These are phyloP conservation scores for Onychostruthus taczanowskii DNA, from an alignment of 2,113 vertebrate species.

Conservation along the genomic window DNA sequence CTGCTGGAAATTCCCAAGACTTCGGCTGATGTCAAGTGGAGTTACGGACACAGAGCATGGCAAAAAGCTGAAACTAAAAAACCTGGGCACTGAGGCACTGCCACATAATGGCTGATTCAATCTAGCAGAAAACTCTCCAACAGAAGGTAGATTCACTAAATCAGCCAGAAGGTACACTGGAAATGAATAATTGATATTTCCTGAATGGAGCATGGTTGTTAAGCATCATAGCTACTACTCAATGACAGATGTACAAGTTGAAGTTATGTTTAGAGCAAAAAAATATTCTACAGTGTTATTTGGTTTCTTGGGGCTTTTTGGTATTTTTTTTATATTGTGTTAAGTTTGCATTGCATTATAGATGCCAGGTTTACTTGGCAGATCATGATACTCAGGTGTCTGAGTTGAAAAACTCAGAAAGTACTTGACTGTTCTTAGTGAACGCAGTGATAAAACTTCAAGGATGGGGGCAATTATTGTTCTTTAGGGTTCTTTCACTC, in stretches of 20 bases:
- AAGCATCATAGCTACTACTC: not conserved
- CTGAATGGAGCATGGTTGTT: not conserved
- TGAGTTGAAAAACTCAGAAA: not conserved
- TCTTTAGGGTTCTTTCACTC: not conserved
- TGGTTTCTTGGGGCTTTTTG: not conserved
- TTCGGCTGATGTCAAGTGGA: not conserved
- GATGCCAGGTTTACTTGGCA: not conserved
- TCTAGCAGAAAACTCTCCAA: not conserved
- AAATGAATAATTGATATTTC: slow-evolving; percentile 50
- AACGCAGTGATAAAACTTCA: not conserved
- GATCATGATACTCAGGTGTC: not conserved
- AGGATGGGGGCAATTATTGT: not conserved
- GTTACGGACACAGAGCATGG: not conserved
- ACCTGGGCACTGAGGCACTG: not conserved
- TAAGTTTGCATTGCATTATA: not conserved
- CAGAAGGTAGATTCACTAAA: slow-evolving; percentile 21
- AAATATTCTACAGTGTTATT: not conserved
- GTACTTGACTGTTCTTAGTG: not conserved
- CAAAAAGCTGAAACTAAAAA: not conserved
- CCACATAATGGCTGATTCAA: not conserved
- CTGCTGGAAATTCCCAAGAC: slow-evolving; percentile 52
- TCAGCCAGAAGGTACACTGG: slow-evolving; percentile 43
- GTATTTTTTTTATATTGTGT: accelerated
- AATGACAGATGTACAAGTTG: slow-evolving; percentile 8
- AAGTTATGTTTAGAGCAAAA: not conserved